Evolutionary conservation across 2,113 vertebrate species (phyloP).

Genomic region (Phasianus colchicus): DNA sequence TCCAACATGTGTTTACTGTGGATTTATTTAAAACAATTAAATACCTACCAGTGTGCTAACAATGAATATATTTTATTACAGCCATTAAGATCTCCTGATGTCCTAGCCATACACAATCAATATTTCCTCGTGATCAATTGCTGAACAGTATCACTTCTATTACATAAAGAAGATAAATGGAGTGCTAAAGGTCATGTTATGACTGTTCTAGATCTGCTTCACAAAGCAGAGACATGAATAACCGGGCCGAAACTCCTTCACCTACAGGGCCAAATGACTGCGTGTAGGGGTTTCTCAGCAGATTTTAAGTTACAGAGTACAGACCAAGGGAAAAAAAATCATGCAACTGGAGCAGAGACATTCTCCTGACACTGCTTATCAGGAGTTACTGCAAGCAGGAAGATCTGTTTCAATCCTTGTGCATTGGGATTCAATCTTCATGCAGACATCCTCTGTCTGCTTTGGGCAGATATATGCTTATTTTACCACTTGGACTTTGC

Average conservation of each 20-base stretch:
- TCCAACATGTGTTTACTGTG: background rate
- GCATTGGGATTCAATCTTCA: background rate
- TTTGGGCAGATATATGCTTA: background rate
- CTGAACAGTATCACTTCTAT: background rate
- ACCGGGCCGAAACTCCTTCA: background rate
- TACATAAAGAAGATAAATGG: background rate
- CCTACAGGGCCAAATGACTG: background rate
- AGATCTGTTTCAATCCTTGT: background rate
- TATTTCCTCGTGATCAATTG: background rate
- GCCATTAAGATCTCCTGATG: background rate
- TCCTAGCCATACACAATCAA: background rate
- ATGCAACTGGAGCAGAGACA: rapidly evolving
- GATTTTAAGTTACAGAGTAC: background rate
- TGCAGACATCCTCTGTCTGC: background rate
- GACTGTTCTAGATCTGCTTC: background rate
- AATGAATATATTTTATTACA: background rate
- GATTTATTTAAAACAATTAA: constrained; percentile 36
- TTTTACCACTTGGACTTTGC: background rate
- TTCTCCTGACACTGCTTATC: background rate
- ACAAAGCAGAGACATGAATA: background rate
- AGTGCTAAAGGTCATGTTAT: background rate
- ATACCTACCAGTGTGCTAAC: background rate
- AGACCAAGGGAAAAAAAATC: background rate
- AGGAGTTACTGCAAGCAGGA: background rate
- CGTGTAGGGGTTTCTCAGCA: background rate